A percentile compares a stretch with the other conserved stretches of the same genome.
phyloP scores from a whole-genome alignment of 1,140 invertebrate species.

The Trichogramma pretiosum region DNA sequence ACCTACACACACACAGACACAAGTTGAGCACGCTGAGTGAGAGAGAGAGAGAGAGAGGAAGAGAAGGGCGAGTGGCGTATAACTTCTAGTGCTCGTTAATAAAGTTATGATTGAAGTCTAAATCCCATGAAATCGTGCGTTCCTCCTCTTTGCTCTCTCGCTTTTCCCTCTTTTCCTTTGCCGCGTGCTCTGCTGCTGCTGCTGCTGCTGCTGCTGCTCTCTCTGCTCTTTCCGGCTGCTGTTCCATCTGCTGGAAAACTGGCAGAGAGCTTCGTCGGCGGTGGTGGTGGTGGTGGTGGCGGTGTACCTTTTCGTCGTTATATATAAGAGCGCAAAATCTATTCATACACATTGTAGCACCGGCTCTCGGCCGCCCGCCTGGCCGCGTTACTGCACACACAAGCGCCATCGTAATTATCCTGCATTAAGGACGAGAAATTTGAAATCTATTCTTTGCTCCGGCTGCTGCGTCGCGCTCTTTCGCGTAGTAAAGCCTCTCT shows the following conservation, averaged over 20 bases:
- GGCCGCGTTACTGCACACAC: too few relatives aligned
- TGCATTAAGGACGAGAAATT: constrained; percentile 15
- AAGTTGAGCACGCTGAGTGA: too few relatives aligned
- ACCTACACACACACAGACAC: too few relatives aligned
- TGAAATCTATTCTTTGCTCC: constrained; percentile 13
- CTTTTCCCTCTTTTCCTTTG: too few relatives aligned
- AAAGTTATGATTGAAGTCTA: constrained; percentile 43
- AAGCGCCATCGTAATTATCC: constrained; percentile 14
- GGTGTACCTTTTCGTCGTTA: neutral
- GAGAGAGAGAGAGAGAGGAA: neutral
- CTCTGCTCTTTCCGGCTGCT: too few relatives aligned
- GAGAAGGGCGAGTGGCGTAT: neutral
- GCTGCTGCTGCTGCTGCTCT: too few relatives aligned
- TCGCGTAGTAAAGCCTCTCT: too few relatives aligned
- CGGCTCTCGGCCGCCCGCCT: too few relatives aligned
- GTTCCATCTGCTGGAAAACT: too few relatives aligned
- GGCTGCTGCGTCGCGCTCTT: too few relatives aligned
- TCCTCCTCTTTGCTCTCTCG: constrained; percentile 25
- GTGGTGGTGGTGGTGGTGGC: neutral
- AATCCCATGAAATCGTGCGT: constrained; percentile 40
- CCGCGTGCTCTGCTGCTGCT: too few relatives aligned
- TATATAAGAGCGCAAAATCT: neutral
- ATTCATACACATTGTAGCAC: too few relatives aligned
- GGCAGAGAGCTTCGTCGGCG: neutral
- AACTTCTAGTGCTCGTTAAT: constrained; percentile 30